Conservation (phyloP, 2,888 invertebrate species). For the Eupeodes latifasciatus region DNA sequence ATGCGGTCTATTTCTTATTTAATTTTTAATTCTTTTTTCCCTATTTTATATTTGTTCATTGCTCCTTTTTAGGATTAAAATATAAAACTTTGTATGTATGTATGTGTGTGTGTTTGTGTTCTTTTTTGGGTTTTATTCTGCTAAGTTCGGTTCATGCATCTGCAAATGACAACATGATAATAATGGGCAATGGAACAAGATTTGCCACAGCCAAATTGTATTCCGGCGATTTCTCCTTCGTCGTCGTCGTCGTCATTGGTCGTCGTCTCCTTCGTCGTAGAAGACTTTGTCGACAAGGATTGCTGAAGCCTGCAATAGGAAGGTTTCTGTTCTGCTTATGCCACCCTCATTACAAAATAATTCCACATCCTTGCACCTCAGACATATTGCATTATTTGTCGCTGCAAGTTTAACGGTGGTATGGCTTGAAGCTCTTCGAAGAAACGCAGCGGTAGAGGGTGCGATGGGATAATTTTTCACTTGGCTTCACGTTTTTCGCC, state of each 20-base stretch:
- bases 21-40: not conserved
- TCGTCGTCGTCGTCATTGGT: slow-evolving; percentile 34
- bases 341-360: slow-evolving; percentile 76
- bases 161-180: slow-evolving; percentile 70
- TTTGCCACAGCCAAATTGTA: slow-evolving; percentile 72
- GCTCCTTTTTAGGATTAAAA: slow-evolving; percentile 56
- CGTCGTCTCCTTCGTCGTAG: not conserved
- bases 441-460: not conserved
- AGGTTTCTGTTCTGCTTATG: slow-evolving; percentile 63
- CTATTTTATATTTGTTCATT: not conserved
- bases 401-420: slow-evolving; percentile 31
- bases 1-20: slow-evolving; percentile 42
- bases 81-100: not conserved
- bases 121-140: not conserved
- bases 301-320: slow-evolving; percentile 43
- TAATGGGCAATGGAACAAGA: slow-evolving; percentile 65
- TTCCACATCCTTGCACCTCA: slow-evolving; percentile 76
- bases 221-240: slow-evolving; percentile 48
- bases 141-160: slow-evolving; percentile 59
- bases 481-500: slow-evolving; percentile 42
- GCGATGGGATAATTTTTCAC: slow-evolving; percentile 67
- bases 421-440: too few species aligned
- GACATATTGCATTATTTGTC: slow-evolving; percentile 75
- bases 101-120: not conserved
- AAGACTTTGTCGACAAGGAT: not conserved